Conservation (phyloP, 1,140 invertebrate species). For the Heliconius melpomene region DNA sequence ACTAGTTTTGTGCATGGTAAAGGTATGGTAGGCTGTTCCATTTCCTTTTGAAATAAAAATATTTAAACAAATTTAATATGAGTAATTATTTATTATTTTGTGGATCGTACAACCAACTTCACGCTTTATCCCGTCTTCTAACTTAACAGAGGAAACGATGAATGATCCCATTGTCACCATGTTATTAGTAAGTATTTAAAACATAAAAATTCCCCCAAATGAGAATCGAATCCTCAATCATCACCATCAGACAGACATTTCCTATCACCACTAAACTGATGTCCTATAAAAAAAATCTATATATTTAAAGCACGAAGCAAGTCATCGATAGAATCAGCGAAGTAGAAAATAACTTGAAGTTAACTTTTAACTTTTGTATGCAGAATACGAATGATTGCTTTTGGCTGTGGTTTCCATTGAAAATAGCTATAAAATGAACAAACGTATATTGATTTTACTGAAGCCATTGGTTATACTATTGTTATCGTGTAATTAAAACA, state of each 20-base stretch:
- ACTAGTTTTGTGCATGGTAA: neutral
- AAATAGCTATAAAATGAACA: slow-evolving; percentile 10
- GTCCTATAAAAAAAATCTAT: too few species aligned
- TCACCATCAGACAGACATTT: neutral
- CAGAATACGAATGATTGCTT: slow-evolving; percentile 26
- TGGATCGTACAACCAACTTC: too few species aligned
- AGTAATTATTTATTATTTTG: too few species aligned
- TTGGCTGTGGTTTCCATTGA: slow-evolving; percentile 19
- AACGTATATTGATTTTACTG: neutral
- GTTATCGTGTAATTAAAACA: neutral
- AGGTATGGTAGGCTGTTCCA: too few species aligned
- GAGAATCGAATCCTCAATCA: neutral
- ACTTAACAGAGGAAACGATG: neutral
- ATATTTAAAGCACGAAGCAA: slow-evolving; percentile 1
- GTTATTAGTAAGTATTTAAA: neutral
- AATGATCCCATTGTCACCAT: too few species aligned
- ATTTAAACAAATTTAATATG: too few species aligned
- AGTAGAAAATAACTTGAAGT: slow-evolving; percentile 28
- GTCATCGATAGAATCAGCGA: slow-evolving; percentile 20
- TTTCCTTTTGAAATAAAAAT: too few species aligned
- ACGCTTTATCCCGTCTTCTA: too few species aligned
- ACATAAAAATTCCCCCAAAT: neutral
- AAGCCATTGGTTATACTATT: neutral
- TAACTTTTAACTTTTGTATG: slow-evolving; percentile 32
- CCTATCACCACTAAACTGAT: neutral